These are phyloP conservation scores for Corynorhinus townsendii DNA, from an alignment of 2,113 vertebrate species.

Conservation along the genomic window DNA sequence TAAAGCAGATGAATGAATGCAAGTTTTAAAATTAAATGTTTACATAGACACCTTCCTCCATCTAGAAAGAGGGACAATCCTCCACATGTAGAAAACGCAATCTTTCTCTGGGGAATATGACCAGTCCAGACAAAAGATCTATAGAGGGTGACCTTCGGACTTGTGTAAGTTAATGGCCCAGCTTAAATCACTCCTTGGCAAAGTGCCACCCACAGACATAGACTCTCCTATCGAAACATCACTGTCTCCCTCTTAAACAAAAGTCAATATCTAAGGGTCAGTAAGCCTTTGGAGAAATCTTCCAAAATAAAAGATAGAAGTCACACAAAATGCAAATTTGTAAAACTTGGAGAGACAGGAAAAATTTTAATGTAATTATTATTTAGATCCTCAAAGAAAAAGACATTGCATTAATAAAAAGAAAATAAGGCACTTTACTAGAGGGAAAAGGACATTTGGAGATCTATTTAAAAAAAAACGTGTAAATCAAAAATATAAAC, in stretches of 20 bases:
- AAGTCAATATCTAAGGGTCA: not conserved
- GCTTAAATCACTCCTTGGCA: not conserved
- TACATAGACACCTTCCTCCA: not conserved
- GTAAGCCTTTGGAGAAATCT: not conserved
- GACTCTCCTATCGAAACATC: not conserved
- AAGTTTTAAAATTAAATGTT: not conserved
- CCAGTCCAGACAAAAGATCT: not conserved
- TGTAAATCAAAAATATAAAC: not conserved
- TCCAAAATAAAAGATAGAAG: not conserved
- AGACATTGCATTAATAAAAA: not conserved
- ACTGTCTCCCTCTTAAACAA: not conserved
- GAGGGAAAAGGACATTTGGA: not conserved
- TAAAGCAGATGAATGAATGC: not conserved
- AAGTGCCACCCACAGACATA: not conserved
- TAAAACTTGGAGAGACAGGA: not conserved
- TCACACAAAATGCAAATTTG: not conserved
- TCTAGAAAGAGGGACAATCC: not conserved
- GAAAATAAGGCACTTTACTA: not conserved
- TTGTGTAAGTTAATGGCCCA: not conserved
- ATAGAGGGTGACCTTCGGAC: not conserved
- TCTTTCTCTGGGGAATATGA: not conserved
- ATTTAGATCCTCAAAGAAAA: not conserved
- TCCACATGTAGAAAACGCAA: not conserved
- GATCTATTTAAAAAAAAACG: not conserved
- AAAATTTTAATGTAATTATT: not conserved